Evolutionary conservation across 2,888 invertebrate species (phyloP).

Genomic region (Drosophila paranaensis): DNA sequence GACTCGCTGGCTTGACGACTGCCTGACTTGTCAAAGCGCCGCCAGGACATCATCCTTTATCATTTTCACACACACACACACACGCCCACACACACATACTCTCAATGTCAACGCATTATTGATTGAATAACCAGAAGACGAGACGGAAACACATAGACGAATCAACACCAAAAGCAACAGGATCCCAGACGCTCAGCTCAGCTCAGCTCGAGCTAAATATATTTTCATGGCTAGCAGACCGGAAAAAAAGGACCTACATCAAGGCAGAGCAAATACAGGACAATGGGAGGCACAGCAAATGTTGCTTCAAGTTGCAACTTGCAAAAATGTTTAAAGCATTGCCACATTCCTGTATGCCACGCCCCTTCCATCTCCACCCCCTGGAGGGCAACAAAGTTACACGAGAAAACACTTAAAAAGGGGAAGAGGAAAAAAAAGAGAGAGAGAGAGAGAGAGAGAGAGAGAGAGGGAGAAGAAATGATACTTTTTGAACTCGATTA

Average conservation of each 20-base stretch:
- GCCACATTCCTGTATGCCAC: slow-evolving; percentile 16
- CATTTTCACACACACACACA: slow-evolving; percentile 64
- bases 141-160: slow-evolving; percentile 11
- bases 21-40: slow-evolving; percentile 20
- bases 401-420: slow-evolving; percentile 48
- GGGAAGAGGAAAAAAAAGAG: not conserved
- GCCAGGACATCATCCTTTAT: slow-evolving; percentile 54
- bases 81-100: slow-evolving; percentile 39
- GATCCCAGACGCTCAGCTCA: slow-evolving; percentile 7
- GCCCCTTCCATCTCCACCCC: not conserved
- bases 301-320: slow-evolving; percentile 19
- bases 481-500: slow-evolving; percentile 1
- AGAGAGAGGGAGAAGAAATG: not conserved
- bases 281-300: slow-evolving; percentile 14
- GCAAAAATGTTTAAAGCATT: slow-evolving; percentile 21
- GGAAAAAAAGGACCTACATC: slow-evolving; percentile 62
- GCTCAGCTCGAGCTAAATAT: slow-evolving; percentile 43
- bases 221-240: slow-evolving; percentile 74
- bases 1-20: slow-evolving; percentile 5
- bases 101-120: slow-evolving; percentile 59
- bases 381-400: slow-evolving; percentile 5
- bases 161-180: slow-evolving; percentile 6
- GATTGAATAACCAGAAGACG: slow-evolving; percentile 55
- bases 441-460: no score
- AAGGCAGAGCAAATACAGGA: not conserved